Conservation (phyloP, 2,888 invertebrate genomes). For the Tachystola acroxantha region DNA sequence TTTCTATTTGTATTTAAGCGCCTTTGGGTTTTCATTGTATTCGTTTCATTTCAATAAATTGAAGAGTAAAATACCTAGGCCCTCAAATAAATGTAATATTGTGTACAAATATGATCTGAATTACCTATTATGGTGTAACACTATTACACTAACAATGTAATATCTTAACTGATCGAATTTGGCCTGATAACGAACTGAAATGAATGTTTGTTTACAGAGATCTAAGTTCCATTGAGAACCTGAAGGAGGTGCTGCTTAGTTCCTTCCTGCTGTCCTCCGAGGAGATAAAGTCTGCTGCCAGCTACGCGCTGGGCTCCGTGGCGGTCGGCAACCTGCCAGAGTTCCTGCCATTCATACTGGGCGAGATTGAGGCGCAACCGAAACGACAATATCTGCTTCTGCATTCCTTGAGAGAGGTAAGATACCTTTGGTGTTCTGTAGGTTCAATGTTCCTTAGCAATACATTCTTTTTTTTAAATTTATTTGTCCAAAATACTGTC, state of each 20-base stretch:
- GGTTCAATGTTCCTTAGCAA: background rate
- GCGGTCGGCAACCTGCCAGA: slow-evolving; percentile 96
- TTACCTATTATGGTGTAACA: too few species aligned
- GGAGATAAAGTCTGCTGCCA: slow-evolving; percentile 98
- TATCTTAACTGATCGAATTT: too few species aligned
- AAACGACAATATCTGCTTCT: slow-evolving; percentile 96
- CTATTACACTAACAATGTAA: too few species aligned
- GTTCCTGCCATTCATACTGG: slow-evolving; percentile 95
- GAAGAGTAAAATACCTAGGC: too few species aligned
- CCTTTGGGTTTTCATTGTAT: background rate
- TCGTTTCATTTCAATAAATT: too few species aligned
- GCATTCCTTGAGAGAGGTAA: slow-evolving; percentile 97
- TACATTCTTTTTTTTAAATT: too few species aligned
- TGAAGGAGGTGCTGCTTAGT: slow-evolving; percentile 88
- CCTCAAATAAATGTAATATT: too few species aligned
- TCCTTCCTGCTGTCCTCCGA: slow-evolving; percentile 95
- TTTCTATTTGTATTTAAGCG: background rate
- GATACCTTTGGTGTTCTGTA: slow-evolving; percentile 4
- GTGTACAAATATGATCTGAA: too few species aligned
- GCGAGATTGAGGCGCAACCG: slow-evolving; percentile 95
- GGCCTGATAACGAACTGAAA: too few species aligned
- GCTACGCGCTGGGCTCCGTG: slow-evolving; percentile 96
- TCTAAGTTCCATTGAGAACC: slow-evolving; percentile 84
- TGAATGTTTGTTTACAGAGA: slow-evolving; percentile 75
- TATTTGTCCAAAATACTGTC: too few species aligned